Evolutionary conservation across 2,888 invertebrate genomes (phyloP).

Genomic region (Dryobotodes eremita): DNA sequence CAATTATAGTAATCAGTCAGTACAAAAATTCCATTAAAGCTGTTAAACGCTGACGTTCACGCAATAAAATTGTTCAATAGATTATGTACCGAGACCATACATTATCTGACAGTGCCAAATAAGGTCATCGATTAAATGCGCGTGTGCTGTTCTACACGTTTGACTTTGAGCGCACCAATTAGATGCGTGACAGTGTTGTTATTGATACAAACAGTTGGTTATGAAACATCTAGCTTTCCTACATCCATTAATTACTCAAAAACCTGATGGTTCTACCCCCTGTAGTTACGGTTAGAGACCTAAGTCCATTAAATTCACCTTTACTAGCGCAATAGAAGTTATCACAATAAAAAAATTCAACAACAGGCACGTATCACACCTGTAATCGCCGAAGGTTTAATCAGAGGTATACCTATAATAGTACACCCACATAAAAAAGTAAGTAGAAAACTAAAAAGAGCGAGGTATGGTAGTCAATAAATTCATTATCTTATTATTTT

Average conservation of each 20-base stretch:
- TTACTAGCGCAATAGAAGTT: background rate
- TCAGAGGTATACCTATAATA: background rate
- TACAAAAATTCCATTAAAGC: constrained; percentile 60
- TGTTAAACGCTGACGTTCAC: constrained; percentile 47
- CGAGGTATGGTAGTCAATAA: background rate
- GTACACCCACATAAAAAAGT: no score
- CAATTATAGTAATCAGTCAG: constrained; percentile 41
- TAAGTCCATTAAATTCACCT: background rate
- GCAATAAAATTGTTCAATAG: constrained; percentile 62
- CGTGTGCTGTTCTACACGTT: constrained; percentile 51
- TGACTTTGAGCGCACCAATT: constrained; percentile 31
- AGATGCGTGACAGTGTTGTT: constrained; percentile 27
- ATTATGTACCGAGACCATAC: constrained; percentile 60
- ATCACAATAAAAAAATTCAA: background rate
- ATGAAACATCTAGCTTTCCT: background rate
- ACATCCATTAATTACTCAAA: background rate
- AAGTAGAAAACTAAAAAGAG: background rate
- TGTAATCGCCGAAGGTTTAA: background rate
- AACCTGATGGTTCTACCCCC: background rate
- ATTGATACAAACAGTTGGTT: constrained; percentile 3
- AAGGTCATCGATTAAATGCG: constrained; percentile 65
- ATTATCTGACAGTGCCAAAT: constrained; percentile 64
- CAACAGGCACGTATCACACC: background rate
- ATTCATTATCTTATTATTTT: background rate
- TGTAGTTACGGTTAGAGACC: background rate